Evolutionary conservation across 2,113 vertebrate species (phyloP).

Genomic region (Scophthalmus maximus): DNA sequence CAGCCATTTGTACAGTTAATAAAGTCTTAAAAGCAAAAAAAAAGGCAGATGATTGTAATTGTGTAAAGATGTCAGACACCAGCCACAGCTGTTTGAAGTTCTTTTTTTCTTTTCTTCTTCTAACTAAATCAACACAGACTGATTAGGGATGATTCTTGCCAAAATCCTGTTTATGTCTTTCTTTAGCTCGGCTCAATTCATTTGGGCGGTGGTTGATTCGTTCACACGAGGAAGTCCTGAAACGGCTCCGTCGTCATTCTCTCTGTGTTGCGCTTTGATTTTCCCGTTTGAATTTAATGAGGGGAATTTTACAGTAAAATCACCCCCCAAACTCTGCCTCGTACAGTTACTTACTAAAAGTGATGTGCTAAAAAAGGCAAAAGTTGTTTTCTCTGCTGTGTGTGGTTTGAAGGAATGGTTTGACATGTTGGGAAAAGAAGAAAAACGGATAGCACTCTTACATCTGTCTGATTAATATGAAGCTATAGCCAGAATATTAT

Average conservation of each 20-base stretch:
- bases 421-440: too few species aligned
- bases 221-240: constrained; percentile 31
- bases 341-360: background rate
- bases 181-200: constrained; percentile 35
- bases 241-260: constrained; percentile 10
- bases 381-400: background rate
- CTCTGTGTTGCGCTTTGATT: constrained; percentile 4
- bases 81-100: background rate
- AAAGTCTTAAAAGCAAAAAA: too few species aligned
- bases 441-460: too few species aligned
- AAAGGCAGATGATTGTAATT: too few species aligned
- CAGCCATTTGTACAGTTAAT: too few species aligned
- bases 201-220: constrained; percentile 20
- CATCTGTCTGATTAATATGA: too few species aligned
- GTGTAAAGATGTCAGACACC: too few species aligned
- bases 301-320: constrained; percentile 16
- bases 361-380: constrained; percentile 5
- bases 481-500: too few species aligned
- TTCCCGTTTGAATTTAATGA: constrained; percentile 22
- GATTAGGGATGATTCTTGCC: constrained; percentile 18
- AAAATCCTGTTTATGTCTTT: constrained; percentile 35
- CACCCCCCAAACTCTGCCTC: constrained; percentile 4
- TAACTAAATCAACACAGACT: background rate
- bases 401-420: background rate
- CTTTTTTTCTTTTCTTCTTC: background rate